These are phyloP conservation scores for Palaemon carinicauda DNA, from an alignment of 1,140 invertebrate species.

Conservation along the genomic window DNA sequence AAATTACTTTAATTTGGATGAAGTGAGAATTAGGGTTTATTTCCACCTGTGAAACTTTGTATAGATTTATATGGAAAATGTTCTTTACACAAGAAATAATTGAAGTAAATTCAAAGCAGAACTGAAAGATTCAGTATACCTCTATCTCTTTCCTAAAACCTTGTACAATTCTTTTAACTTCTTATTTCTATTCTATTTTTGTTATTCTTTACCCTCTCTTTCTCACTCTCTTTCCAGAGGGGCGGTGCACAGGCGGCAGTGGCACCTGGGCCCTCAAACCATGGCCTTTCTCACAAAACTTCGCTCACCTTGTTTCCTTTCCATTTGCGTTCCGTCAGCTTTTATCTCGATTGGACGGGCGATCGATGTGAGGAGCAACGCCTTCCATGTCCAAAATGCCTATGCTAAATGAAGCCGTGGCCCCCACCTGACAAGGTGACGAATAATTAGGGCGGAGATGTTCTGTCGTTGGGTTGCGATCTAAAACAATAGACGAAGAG, in stretches of 20 bases:
- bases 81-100: background rate
- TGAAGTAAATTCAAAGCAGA: no score
- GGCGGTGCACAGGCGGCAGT: background rate
- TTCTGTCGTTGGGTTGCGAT: no score
- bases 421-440: background rate
- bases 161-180: conserved; percentile 15
- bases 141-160: conserved; percentile 18
- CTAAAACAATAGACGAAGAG: no score
- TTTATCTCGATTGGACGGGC: background rate
- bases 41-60: background rate
- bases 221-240: background rate
- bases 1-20: no score
- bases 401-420: background rate
- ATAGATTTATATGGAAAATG: background rate
- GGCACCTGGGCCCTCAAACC: conserved; percentile 10
- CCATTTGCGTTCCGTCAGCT: background rate
- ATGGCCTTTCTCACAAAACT: background rate
- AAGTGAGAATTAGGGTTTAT: no score
- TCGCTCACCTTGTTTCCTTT: background rate
- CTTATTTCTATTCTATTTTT: background rate
- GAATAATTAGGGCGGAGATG: background rate
- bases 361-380: background rate
- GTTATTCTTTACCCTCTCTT: background rate
- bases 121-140: conserved; percentile 37
- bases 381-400: no score